These are phyloP conservation scores for Stegophylla sp. DNA, from an alignment of 2,888 invertebrate species.

Conservation along the genomic window DNA sequence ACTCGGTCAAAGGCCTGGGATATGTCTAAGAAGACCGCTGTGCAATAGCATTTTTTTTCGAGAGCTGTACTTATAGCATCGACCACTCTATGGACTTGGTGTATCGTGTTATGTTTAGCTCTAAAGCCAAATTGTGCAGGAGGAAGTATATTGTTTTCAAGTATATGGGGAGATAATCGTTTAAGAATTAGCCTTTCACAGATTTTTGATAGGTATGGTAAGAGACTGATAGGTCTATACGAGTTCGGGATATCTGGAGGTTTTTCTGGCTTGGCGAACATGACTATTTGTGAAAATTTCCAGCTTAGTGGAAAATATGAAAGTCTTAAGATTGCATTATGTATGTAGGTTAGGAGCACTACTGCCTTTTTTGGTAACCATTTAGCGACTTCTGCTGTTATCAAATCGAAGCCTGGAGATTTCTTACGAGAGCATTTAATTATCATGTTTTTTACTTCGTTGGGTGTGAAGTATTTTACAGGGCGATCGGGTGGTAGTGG, in stretches of 20 bases:
- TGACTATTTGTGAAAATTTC: background rate
- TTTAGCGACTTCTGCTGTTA: background rate
- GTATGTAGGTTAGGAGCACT: background rate
- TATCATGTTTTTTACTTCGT: too few relatives aligned
- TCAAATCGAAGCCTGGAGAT: background rate
- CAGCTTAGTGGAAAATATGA: conserved; percentile 3
- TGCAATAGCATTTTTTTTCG: background rate
- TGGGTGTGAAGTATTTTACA: too few relatives aligned
- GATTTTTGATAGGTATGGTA: background rate
- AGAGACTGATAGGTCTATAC: background rate
- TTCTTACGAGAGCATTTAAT: background rate
- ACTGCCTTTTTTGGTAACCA: background rate
- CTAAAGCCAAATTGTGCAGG: background rate
- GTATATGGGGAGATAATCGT: too few relatives aligned
- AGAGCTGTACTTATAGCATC: too few relatives aligned
- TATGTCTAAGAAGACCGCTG: background rate
- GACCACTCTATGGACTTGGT: too few relatives aligned
- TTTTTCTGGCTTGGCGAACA: background rate
- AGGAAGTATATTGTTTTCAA: background rate
- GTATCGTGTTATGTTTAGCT: too few relatives aligned
- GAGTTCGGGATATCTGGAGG: background rate
- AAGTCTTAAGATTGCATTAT: background rate
- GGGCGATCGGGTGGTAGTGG: too few relatives aligned
- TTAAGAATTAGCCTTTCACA: background rate
- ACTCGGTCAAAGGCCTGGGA: background rate